phyloP scores from a whole-genome alignment of 2,888 invertebrate genomes.

The Pterostichus niger region DNA sequence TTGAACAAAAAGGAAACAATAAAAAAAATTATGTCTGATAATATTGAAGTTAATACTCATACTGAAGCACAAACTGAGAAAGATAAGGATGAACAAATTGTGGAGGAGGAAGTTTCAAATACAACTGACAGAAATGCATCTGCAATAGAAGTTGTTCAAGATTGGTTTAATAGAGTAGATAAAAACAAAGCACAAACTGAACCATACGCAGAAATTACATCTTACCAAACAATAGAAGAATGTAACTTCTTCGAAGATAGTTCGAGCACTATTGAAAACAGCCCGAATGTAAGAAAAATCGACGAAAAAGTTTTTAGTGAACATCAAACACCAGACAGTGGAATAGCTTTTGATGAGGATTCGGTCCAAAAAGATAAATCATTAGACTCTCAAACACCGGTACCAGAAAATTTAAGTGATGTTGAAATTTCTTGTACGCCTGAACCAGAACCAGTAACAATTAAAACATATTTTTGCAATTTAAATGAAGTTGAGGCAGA shows the following conservation, averaged over 20 bases:
- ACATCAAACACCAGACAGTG: slow-evolving; percentile 63
- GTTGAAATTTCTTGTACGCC: slow-evolving; percentile 2
- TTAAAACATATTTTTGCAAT: slow-evolving; percentile 22
- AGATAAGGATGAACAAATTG: slow-evolving; percentile 20
- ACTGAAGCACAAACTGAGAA: slow-evolving; percentile 16
- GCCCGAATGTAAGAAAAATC: slow-evolving; percentile 28
- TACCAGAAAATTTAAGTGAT: slow-evolving; percentile 50
- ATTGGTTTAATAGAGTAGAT: slow-evolving; percentile 50
- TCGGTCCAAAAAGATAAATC: slow-evolving; percentile 57
- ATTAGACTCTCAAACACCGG: neutral
- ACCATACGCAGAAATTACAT: slow-evolving; percentile 45
- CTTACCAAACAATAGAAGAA: slow-evolving; percentile 57
- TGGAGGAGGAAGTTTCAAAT: neutral
- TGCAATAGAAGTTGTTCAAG: slow-evolving; percentile 57
- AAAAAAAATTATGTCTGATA: neutral
- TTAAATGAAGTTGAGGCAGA: neutral
- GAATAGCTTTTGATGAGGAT: slow-evolving; percentile 62
- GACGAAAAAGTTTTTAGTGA: slow-evolving; percentile 49
- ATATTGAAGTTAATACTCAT: neutral
- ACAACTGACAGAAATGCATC: slow-evolving; percentile 9
- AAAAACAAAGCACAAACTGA: slow-evolving; percentile 31
- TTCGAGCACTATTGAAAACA: slow-evolving; percentile 52
- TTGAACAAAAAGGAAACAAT: slow-evolving; percentile 8
- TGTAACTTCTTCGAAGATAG: slow-evolving; percentile 63
- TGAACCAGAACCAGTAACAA: slow-evolving; percentile 10